Evolutionary conservation across 2,797 vertebrate genomes (phyloP).

Genomic region (Siniperca scherzeri): DNA sequence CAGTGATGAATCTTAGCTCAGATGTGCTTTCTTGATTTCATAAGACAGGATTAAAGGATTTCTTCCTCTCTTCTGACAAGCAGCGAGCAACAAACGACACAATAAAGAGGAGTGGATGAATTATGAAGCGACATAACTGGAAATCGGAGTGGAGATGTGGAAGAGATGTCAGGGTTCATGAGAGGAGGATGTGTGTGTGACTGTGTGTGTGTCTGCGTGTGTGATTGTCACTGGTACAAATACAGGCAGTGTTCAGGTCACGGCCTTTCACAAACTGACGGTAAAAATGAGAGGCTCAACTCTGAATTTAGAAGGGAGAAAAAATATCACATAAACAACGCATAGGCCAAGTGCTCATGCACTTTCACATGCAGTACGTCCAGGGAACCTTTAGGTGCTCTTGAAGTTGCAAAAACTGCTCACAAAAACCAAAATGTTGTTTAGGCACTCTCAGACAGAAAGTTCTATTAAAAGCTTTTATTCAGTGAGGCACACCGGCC

Average conservation of each 20-base stretch:
- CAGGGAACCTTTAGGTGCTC: not conserved
- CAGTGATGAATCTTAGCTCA: constrained; percentile 58
- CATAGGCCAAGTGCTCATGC: not conserved
- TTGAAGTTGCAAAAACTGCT: not conserved
- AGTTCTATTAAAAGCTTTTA: too few species aligned
- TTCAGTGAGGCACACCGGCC: too few species aligned
- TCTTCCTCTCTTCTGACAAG: constrained; percentile 54
- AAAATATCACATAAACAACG: not conserved
- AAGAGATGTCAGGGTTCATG: constrained; percentile 30
- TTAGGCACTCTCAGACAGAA: not conserved
- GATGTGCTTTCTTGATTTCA: constrained; percentile 58
- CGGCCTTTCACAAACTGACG: not conserved
- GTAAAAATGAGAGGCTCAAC: not conserved
- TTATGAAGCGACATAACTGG: constrained; percentile 36
- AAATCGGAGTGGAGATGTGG: constrained; percentile 32
- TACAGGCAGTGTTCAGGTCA: not conserved
- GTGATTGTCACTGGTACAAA: constrained; percentile 11
- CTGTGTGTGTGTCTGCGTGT: not conserved
- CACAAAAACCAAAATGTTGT: not conserved
- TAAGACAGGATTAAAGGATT: constrained; percentile 65
- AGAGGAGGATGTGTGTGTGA: constrained; percentile 7
- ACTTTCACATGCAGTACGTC: not conserved
- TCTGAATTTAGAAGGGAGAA: not conserved
- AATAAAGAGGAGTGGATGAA: constrained; percentile 48
- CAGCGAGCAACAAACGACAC: constrained; percentile 54